Percentiles rank a stretch among this genome's conserved stretches.
Conservation (phyloP, 2,888 invertebrate species). For the Brachypalpus laphriformis region DNA sequence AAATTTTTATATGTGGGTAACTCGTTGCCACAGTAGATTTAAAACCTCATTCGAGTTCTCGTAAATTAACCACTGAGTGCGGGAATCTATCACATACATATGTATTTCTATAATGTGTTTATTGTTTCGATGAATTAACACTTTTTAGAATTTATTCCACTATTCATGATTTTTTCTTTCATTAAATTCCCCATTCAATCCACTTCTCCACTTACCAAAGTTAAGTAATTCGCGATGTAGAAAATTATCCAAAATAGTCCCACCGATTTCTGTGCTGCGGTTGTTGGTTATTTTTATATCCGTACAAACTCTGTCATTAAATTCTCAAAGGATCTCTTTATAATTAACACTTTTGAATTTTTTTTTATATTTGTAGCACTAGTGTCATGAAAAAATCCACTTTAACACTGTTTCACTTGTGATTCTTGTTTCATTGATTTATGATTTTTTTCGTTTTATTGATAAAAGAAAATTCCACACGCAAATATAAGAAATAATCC, state of each 20-base stretch:
- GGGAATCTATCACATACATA: background rate
- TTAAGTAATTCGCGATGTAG: background rate
- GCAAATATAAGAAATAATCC: background rate
- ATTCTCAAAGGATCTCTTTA: constrained; percentile 11
- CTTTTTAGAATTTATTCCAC: no score
- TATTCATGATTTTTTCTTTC: background rate
- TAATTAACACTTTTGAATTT: constrained; percentile 13
- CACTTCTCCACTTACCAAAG: constrained; percentile 13
- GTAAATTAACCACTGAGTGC: background rate
- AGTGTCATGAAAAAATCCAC: constrained; percentile 30
- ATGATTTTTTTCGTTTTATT: background rate
- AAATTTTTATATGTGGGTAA: constrained; percentile 1
- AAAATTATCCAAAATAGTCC: constrained; percentile 57
- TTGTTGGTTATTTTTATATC: constrained; percentile 2
- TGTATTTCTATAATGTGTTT: no score
- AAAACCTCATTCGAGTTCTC: background rate
- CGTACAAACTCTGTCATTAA: constrained; percentile 25
- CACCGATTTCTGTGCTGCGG: constrained; percentile 1
- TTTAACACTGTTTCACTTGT: constrained; percentile 19
- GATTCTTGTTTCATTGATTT: constrained; percentile 3
- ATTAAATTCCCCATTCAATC: background rate
- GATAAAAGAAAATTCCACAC: background rate
- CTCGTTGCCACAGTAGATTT: background rate
- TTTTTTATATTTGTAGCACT: constrained; percentile 6
- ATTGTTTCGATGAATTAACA: no score